Percentiles rank a stretch among this genome's conserved stretches.
Evolutionary conservation across 1,140 invertebrate genomes (phyloP).

Genomic region (Heliconius hermathena): DNA sequence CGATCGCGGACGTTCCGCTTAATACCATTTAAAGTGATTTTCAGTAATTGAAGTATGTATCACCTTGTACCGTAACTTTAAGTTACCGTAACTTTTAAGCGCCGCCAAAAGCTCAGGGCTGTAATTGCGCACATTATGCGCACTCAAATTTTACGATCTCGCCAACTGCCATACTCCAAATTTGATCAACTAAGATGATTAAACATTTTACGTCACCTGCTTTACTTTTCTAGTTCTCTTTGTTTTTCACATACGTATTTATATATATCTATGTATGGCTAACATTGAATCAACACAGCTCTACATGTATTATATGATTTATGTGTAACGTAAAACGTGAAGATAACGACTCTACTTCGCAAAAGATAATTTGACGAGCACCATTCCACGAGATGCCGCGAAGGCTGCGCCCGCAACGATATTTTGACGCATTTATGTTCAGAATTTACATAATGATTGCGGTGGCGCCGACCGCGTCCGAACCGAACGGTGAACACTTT

Average conservation of each 20-base stretch:
- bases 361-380: constrained; percentile 58
- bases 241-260: neutral
- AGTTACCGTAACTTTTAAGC: constrained; percentile 34
- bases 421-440: constrained; percentile 64
- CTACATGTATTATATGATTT: neutral
- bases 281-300: neutral
- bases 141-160: constrained; percentile 77
- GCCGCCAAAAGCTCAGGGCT: constrained; percentile 44
- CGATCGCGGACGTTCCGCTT: constrained; percentile 48
- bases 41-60: constrained; percentile 67
- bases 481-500: constrained; percentile 62
- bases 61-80: constrained; percentile 45
- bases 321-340: constrained; percentile 24
- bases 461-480: constrained; percentile 68
- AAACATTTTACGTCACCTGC: constrained; percentile 1
- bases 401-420: constrained; percentile 50
- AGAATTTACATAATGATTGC: constrained; percentile 78
- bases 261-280: too few species aligned
- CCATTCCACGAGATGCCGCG: constrained; percentile 52
- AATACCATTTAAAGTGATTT: constrained; percentile 70
- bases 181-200: constrained; percentile 46
- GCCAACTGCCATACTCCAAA: constrained; percentile 68
- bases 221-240: neutral
- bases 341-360: constrained; percentile 31
- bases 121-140: constrained; percentile 74